Evolutionary conservation across 2,113 vertebrate genomes (phyloP), one percentile per base, ranked within the genome.

Genomic region (Brachirus orientalis): DNA sequence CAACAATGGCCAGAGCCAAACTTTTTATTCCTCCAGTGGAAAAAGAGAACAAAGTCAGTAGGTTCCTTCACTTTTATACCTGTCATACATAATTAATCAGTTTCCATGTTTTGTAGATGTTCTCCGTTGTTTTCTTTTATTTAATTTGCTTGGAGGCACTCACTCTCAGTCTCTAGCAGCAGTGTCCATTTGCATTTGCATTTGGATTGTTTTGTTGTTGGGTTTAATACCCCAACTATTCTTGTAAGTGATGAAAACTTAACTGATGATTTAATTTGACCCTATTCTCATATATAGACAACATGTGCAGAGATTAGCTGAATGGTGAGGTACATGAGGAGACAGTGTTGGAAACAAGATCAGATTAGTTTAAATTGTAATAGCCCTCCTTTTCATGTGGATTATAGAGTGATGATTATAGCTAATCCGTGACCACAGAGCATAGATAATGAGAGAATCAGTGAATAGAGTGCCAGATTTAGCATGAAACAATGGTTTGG

Each of bases 341-440:
- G n/a, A 70, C 54, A 59, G 57, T 41, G 28, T 41, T 72, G 36
- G 67, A 80, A 83, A 59, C 45, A 37, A 70, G 71, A 86, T 88
- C 63, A 84, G 84, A 88, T 79, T 75, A 84, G 55, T 85, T 77
- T 59, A 72, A 83, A 77, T 76, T 61, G 76, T 69, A 77, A 81
- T 75, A 68, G 75, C 43, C 61, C 57, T 59, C 43, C 58, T 67
- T 84, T 83, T 78, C 36, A 73, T 66, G 73, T 57, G 67, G 85
- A 83, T 88, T 83, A 80, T 57, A 45, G 69, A 58, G 62, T 13
- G 47, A 69, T 90, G 73, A 89, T 85, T 86, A 53, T 54, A 63
- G 72, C 67, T 83, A 87, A 87, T 88, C 83, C 80, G 64, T n/a
- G 46, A 75, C 71, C 59, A 64, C 63, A 50, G 57, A 63, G 70